Base-by-base conservation (phyloP, 2,888 invertebrate genomes). In the Zeuzera pyrina region DNA sequence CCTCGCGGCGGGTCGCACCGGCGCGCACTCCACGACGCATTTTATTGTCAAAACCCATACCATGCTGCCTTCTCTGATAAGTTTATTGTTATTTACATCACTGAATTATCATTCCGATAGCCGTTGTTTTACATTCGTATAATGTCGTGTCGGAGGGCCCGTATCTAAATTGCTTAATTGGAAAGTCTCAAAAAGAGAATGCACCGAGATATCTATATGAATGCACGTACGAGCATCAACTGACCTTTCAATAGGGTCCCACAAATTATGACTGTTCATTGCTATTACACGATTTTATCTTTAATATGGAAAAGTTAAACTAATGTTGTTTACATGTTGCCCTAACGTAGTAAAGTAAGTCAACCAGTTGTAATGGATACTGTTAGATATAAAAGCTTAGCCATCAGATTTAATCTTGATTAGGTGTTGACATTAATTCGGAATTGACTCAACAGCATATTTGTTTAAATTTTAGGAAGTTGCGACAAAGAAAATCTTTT, bases 91-190 rank as follows among this genome's bases (percentile, higher is more conserved):
- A 81, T 83, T 81, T 79, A 79, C 79, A 74, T 73, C 73, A 64
- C 64, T 57, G 70, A 69, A 74, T 76, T 77, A 77, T 77, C 76
- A 73, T 66, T 60, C 55, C 65, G 76, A 79, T 78, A 73, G 68
- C 63, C 57, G 64, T 76, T 81, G 81, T 79, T 73, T 79, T 79
- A 81, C 78, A 78, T 77, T 68, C 61, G 59, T 67, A 64, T 74
- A 72, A 72, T 65, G 62, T 62, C 65, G 62, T 74, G 73, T 74
- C 62, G 57, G 56, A 28, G 15, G 45, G 40, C 42, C 54, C 62
- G 77, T 81, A 81, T 83, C 83, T 81, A 78, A 81, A 83, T 79
- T 73, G 76, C 83, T 83, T 81, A 81, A 83, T 83, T 81, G 83
- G 76, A 78, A 77, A 79, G 70, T 63, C 60, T 60, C 49, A 50